Conservation (phyloP, 2,888 invertebrate species). For the Taphrorychus bicolor region DNA sequence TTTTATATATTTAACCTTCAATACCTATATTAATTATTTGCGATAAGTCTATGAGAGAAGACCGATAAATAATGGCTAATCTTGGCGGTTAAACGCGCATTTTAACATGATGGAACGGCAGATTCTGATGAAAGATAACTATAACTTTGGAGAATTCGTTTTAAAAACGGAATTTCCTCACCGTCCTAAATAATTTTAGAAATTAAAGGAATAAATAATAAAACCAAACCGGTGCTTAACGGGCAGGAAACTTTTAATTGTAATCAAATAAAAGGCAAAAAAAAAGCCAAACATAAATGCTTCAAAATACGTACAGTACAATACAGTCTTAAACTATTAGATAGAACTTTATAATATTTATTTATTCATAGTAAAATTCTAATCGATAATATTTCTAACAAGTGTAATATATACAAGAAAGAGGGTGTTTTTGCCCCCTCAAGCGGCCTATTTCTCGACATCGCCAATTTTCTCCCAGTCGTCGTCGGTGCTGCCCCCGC, state of each 20-base stretch:
- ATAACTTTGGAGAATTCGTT: too few relatives aligned
- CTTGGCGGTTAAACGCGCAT: too few relatives aligned
- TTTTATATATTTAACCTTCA: too few relatives aligned
- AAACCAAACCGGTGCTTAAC: too few relatives aligned
- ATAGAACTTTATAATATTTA: not conserved
- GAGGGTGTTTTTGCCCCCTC: slow-evolving; percentile 47
- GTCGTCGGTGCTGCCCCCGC: slow-evolving; percentile 59
- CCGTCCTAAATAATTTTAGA: too few relatives aligned
- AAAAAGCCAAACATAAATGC: not conserved
- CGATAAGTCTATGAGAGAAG: too few relatives aligned
- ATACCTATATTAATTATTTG: too few relatives aligned
- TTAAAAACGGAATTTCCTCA: too few relatives aligned
- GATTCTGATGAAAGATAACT: too few relatives aligned
- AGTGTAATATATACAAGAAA: not conserved
- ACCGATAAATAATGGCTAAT: not conserved
- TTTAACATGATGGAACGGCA: too few relatives aligned
- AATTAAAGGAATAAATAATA: too few relatives aligned
- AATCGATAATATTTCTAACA: not conserved
- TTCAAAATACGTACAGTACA: not conserved
- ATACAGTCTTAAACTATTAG: not conserved
- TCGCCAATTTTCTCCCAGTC: slow-evolving; percentile 61
- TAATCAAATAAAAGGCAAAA: not conserved
- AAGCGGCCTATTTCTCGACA: slow-evolving; percentile 47
- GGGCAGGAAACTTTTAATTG: not conserved
- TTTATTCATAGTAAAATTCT: not conserved